These are phyloP conservation scores for Halcyon leucocephala DNA, from an alignment of 2,797 vertebrate genomes.

Conservation along the genomic window DNA sequence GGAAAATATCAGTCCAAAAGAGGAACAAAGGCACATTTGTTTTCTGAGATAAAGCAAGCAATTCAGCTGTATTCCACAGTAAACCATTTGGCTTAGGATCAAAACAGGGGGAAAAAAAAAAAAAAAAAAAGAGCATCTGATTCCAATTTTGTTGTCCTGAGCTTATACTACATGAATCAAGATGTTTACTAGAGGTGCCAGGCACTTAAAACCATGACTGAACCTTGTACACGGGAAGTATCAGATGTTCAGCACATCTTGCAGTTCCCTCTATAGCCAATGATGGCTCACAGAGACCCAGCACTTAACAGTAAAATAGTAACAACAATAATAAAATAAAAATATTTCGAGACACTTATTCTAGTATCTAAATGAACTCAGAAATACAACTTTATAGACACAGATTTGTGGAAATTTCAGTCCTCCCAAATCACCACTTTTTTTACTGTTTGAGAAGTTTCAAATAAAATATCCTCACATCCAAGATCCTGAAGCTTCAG, in stretches of 20 bases:
- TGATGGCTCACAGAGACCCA: not conserved
- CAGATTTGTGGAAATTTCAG: not conserved
- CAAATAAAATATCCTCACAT: not conserved
- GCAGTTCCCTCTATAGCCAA: not conserved
- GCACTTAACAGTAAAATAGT: not conserved
- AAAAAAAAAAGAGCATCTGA: not conserved
- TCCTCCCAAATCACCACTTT: not conserved
- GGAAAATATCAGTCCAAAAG: not conserved
- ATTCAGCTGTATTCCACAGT: not conserved
- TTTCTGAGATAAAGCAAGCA: not conserved
- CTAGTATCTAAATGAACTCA: not conserved
- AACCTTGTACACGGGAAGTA: constrained; percentile 21
- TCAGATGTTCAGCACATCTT: not conserved
- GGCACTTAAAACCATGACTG: not conserved
- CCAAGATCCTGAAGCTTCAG: not conserved
- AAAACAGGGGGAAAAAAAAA: not conserved
- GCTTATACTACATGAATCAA: constrained; percentile 19
- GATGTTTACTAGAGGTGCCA: constrained; percentile 25
- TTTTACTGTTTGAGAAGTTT: not conserved
- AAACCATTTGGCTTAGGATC: not conserved
- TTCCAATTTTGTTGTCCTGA: constrained; percentile 22
- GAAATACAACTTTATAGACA: not conserved
- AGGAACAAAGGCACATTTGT: constrained; percentile 33
- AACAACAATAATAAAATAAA: not conserved
- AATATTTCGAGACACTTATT: not conserved